Conservation (phyloP, 2,888 invertebrate species). For the Cantharis flavilabris region DNA sequence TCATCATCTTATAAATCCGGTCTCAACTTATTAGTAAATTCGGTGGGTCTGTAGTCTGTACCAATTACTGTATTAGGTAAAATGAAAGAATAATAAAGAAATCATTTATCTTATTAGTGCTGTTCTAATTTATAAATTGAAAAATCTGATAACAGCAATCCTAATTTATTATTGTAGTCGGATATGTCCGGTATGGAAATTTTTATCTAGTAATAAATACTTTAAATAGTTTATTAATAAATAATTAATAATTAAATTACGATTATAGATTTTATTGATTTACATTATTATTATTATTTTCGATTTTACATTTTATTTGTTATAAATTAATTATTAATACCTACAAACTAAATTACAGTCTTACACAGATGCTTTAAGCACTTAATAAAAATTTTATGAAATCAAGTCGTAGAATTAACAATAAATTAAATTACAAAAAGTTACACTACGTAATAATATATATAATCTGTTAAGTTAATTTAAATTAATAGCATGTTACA, state of each 20-base stretch:
- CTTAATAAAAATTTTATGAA: neutral
- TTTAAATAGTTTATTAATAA: neutral
- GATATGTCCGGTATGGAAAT: neutral
- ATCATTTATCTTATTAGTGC: too few relatives aligned
- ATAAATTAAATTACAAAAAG: neutral
- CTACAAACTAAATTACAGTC: constrained; percentile 20
- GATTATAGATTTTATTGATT: neutral
- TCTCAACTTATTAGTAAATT: too few relatives aligned
- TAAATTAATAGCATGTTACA: neutral
- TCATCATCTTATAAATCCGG: too few relatives aligned
- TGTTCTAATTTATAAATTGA: too few relatives aligned
- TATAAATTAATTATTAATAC: constrained; percentile 16
- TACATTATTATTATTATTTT: neutral
- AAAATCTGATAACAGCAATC: too few relatives aligned
- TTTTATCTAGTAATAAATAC: neutral
- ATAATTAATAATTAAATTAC: neutral
- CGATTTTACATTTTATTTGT: neutral
- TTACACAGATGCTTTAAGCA: constrained; percentile 23
- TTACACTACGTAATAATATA: neutral
- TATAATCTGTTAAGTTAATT: neutral
- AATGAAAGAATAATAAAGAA: too few relatives aligned
- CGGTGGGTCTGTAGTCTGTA: too few relatives aligned
- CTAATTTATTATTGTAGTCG: too few relatives aligned
- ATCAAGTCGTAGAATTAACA: neutral
- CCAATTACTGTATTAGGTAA: too few relatives aligned